These are phyloP conservation scores for Diabrotica balteata DNA, from an alignment of 2,888 invertebrate genomes.

Conservation along the genomic window DNA sequence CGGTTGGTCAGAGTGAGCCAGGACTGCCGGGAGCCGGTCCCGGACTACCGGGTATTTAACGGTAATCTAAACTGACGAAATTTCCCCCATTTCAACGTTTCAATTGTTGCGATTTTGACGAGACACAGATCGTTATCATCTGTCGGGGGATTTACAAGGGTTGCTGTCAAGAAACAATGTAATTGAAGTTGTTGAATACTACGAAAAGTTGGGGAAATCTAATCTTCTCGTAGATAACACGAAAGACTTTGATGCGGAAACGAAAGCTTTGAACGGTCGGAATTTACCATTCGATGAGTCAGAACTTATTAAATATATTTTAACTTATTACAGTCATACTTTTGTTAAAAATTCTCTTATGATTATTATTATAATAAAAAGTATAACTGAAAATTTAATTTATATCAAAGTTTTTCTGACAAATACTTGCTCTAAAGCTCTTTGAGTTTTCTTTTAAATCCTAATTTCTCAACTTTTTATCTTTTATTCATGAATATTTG, in stretches of 20 bases:
- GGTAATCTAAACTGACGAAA: conserved; percentile 48
- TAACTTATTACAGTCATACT: too few species aligned
- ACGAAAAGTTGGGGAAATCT: neutral
- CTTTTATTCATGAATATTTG: too few species aligned
- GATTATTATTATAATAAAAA: too few species aligned
- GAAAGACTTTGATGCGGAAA: neutral
- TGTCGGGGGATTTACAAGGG: conserved; percentile 10
- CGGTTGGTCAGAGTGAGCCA: conserved; percentile 34
- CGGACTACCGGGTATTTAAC: conserved; percentile 50
- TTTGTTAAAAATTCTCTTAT: too few species aligned
- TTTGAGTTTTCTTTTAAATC: too few species aligned
- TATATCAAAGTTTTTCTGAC: too few species aligned
- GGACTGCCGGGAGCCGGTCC: conserved; percentile 23
- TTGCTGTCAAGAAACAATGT: conserved; percentile 14
- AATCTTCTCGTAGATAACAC: neutral
- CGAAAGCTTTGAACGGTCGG: too few species aligned
- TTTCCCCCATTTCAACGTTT: conserved; percentile 36
- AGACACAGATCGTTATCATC: conserved; percentile 14
- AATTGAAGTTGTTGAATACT: neutral
- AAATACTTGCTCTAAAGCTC: too few species aligned
- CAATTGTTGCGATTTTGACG: conserved; percentile 17
- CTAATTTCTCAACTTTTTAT: too few species aligned
- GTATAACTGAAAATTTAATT: too few species aligned
- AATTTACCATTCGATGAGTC: too few species aligned
- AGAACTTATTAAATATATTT: too few species aligned